phyloP scores from a whole-genome alignment of 2,888 invertebrate species.

The Cynaeus angustus region DNA sequence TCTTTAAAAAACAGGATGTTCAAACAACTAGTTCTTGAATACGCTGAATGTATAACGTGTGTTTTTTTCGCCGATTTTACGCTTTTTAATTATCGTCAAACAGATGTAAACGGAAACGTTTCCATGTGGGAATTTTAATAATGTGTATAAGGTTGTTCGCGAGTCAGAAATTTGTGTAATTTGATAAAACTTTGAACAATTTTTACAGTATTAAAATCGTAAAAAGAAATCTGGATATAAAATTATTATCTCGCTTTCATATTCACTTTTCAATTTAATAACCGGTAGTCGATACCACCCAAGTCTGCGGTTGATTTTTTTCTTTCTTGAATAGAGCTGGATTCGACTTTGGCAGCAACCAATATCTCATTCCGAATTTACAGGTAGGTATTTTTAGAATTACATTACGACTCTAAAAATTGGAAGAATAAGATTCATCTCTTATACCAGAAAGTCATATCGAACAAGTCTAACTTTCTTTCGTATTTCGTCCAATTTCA shows the following conservation, averaged over 20 bases:
- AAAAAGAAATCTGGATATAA: background rate
- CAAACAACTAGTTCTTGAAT: too few relatives aligned
- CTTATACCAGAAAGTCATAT: conserved; percentile 31
- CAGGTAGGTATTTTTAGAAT: conserved; percentile 51
- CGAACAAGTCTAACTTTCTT: conserved; percentile 14
- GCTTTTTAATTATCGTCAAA: too few relatives aligned
- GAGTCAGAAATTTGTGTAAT: too few relatives aligned
- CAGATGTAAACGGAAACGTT: too few relatives aligned
- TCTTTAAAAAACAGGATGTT: too few relatives aligned
- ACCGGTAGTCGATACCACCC: background rate
- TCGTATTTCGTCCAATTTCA: background rate
- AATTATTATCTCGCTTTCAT: background rate
- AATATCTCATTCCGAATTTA: conserved; percentile 50
- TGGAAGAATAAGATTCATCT: conserved; percentile 49
- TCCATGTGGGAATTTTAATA: too few relatives aligned
- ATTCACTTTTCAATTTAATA: conserved; percentile 6
- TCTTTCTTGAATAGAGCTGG: background rate
- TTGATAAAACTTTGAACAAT: too few relatives aligned
- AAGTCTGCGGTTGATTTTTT: background rate
- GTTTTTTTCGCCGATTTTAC: too few relatives aligned
- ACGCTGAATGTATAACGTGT: too few relatives aligned
- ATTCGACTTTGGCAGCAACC: conserved; percentile 1
- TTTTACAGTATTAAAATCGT: too few relatives aligned
- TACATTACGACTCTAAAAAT: conserved; percentile 48
- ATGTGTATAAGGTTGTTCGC: too few relatives aligned